Evolutionary conservation across 1,140 invertebrate genomes (phyloP).

Genomic region (Drepana arcuata): DNA sequence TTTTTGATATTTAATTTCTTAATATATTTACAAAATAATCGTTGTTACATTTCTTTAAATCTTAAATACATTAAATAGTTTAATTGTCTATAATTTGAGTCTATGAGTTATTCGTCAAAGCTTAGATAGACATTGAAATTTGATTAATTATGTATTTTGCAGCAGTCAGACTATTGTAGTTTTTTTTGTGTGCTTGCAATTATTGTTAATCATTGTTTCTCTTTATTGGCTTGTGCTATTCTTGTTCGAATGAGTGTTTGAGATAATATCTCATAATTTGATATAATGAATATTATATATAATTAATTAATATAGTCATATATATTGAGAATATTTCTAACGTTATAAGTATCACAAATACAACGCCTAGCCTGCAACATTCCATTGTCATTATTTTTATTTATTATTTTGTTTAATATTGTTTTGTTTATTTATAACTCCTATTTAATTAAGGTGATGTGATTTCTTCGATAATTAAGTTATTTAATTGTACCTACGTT

Average conservation of each 20-base stretch:
- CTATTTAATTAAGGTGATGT: no score
- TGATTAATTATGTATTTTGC: no score
- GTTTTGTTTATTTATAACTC: conserved; percentile 15
- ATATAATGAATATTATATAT: conserved; percentile 19
- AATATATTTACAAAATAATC: no score
- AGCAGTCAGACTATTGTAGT: no score
- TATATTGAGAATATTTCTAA: conserved; percentile 44
- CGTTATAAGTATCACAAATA: conserved; percentile 34
- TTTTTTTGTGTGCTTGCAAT: background rate
- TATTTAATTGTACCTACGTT: no score
- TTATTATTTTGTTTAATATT: conserved; percentile 13
- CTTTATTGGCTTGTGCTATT: conserved; percentile 35
- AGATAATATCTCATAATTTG: conserved; percentile 38
- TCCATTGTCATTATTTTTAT: conserved; percentile 40
- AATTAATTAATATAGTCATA: conserved; percentile 33
- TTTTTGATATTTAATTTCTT: no score
- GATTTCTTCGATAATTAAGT: no score
- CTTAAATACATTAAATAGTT: no score
- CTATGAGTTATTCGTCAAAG: no score
- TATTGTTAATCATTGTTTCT: background rate
- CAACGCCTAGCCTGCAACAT: conserved; percentile 32
- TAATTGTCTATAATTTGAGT: no score
- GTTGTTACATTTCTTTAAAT: no score
- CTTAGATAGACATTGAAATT: no score
- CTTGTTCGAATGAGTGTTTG: conserved; percentile 28